phyloP scores from a whole-genome alignment of 2,888 invertebrate genomes.

The Deroplatys truncata region DNA sequence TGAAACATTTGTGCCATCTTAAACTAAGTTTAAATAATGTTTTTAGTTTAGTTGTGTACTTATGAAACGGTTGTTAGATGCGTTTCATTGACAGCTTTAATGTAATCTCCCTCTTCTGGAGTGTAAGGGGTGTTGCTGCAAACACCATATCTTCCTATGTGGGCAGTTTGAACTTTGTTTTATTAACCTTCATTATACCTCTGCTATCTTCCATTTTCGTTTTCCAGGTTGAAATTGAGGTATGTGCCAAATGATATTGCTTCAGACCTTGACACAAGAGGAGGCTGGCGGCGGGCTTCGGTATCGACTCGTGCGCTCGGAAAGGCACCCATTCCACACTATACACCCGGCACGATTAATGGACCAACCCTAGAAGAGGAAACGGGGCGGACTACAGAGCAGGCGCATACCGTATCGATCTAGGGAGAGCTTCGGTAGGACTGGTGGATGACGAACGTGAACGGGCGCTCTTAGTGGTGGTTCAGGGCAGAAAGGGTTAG shows the following conservation, averaged over 20 bases:
- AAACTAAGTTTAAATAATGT: too few relatives aligned
- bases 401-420: not conserved
- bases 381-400: not conserved
- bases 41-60: too few relatives aligned
- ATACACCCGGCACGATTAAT: not conserved
- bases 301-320: not conserved
- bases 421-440: not conserved
- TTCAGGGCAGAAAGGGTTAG: not conserved
- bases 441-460: not conserved
- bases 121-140: too few relatives aligned
- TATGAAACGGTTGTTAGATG: too few relatives aligned
- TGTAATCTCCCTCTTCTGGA: too few relatives aligned
- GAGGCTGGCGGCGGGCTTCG: not conserved
- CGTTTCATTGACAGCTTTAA: too few relatives aligned
- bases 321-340: not conserved
- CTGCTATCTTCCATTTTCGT: too few relatives aligned
- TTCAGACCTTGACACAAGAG: not conserved
- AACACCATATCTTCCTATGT: too few relatives aligned
- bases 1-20: too few relatives aligned
- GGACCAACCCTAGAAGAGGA: conserved; percentile 2
- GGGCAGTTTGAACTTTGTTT: too few relatives aligned
- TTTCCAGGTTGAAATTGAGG: not conserved
- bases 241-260: not conserved
- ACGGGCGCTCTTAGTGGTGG: not conserved
- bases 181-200: too few relatives aligned